These are phyloP conservation scores for Mimas tiliae DNA, from an alignment of 2,888 invertebrate genomes.

Conservation along the genomic window DNA sequence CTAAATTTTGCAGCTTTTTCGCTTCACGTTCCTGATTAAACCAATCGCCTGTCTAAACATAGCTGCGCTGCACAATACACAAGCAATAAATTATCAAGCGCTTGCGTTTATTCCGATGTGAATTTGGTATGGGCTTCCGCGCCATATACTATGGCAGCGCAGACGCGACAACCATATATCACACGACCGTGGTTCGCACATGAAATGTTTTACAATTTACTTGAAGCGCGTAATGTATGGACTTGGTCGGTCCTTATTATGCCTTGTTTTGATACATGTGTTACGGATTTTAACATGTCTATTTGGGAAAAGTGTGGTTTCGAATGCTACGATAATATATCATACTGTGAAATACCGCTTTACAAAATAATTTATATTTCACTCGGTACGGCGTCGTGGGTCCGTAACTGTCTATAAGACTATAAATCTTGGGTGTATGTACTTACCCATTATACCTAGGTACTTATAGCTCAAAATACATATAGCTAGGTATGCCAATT, in stretches of 20 bases:
- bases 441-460: too few species aligned
- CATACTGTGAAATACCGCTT: constrained; percentile 7
- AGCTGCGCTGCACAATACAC: constrained; percentile 22
- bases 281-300: constrained; percentile 8
- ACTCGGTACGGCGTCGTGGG: neutral
- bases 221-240: constrained; percentile 44
- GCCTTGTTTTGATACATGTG: constrained; percentile 24
- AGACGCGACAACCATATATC: constrained; percentile 47
- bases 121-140: constrained; percentile 40
- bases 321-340: constrained; percentile 1
- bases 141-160: constrained; percentile 45
- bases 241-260: constrained; percentile 26
- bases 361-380: neutral
- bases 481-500: too few species aligned
- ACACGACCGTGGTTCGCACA: constrained; percentile 51
- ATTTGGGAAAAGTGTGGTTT: constrained; percentile 12
- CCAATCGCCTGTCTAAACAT: constrained; percentile 25
- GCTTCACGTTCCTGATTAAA: constrained; percentile 22
- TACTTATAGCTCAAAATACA: too few species aligned
- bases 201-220: constrained; percentile 61
- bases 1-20: constrained; percentile 20
- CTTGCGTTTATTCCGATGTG: constrained; percentile 40
- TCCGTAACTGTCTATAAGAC: too few species aligned
- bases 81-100: constrained; percentile 41
- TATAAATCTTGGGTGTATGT: too few species aligned